A percentile compares a stretch with the other conserved stretches of the same genome.
Evolutionary conservation across 2,797 vertebrate genomes (phyloP).

Genomic region (Danio aesculapii): DNA sequence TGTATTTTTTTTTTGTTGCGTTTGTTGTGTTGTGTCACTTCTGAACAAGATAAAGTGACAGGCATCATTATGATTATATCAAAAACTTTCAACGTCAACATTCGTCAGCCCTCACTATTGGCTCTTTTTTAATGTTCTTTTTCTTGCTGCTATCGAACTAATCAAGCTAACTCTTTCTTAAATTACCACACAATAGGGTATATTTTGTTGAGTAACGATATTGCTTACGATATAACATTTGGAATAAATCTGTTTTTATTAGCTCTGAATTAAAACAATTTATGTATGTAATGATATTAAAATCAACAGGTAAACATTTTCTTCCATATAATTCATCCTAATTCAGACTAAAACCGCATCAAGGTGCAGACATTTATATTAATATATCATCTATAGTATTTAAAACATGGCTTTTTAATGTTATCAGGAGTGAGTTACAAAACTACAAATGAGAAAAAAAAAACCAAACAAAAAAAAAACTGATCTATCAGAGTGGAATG

Average conservation of each 20-base stretch:
- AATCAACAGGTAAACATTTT: too few species aligned
- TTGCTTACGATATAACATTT: too few species aligned
- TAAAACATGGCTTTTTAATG: too few species aligned
- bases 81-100: background rate
- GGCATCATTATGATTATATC: background rate
- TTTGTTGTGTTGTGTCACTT: background rate
- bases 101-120: background rate
- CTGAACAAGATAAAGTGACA: background rate
- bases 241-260: too few species aligned
- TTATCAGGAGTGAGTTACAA: background rate
- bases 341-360: too few species aligned
- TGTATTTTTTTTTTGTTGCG: background rate
- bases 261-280: too few species aligned
- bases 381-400: too few species aligned
- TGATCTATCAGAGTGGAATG: background rate
- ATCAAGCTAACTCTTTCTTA: background rate
- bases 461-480: too few species aligned
- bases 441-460: background rate
- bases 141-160: background rate
- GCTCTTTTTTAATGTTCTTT: background rate
- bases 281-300: too few species aligned
- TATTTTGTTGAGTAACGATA: too few species aligned
- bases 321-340: too few species aligned
- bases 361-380: too few species aligned
- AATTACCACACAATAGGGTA: background rate